Percentiles rank a stretch among this genome's conserved stretches.
Conservation (phyloP, 2,888 invertebrate genomes). For the Lasioglossum lativentre region DNA sequence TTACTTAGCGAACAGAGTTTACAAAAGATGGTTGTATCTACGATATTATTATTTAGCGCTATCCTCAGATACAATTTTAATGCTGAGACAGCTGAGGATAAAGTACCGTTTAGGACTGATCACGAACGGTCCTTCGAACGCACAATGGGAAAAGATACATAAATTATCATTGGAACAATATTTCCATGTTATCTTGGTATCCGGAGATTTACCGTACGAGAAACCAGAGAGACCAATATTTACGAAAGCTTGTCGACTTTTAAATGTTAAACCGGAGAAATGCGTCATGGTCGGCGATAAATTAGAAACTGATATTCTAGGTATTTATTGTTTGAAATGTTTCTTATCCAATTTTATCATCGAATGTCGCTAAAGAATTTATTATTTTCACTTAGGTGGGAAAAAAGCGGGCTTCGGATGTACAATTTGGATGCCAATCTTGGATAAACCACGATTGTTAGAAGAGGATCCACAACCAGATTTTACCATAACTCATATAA, state of each 20-base stretch:
- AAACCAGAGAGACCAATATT: constrained; percentile 94
- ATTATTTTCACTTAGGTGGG: constrained; percentile 86
- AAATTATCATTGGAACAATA: constrained; percentile 89
- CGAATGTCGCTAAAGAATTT: not conserved
- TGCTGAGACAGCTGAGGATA: constrained; percentile 89
- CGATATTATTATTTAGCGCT: constrained; percentile 92
- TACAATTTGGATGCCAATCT: constrained; percentile 92
- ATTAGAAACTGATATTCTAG: constrained; percentile 93
- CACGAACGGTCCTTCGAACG: constrained; percentile 94
- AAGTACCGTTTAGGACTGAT: constrained; percentile 92
- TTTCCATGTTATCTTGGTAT: constrained; percentile 93
- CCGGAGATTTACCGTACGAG: constrained; percentile 94
- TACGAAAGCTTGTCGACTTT: constrained; percentile 91
- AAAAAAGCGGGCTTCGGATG: constrained; percentile 91
- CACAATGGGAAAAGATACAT: constrained; percentile 95
- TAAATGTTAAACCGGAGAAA: constrained; percentile 90
- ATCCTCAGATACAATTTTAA: constrained; percentile 88
- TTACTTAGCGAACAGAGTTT: constrained; percentile 90
- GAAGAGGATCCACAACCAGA: constrained; percentile 87
- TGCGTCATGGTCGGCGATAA: constrained; percentile 96
- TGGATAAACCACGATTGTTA: constrained; percentile 78
- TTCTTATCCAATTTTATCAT: not conserved
- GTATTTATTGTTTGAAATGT: constrained; percentile 65
- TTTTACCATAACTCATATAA: constrained; percentile 88
- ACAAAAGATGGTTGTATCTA: constrained; percentile 91